Evolutionary conservation across 23 tunicate genomes (phyloP).

Genomic region (Trididemnum nubilum): DNA sequence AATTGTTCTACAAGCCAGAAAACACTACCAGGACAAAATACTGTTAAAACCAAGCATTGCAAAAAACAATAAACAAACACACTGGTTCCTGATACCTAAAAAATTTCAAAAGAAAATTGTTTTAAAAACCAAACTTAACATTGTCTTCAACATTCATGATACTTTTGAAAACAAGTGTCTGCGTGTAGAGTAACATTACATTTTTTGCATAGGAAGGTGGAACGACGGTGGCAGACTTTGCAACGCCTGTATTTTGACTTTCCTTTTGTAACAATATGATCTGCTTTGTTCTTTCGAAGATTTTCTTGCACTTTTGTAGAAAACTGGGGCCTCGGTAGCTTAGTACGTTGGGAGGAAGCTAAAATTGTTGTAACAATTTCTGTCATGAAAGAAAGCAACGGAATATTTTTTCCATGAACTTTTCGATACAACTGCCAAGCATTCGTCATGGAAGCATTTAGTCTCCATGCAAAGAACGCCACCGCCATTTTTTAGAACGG

Average conservation of each 20-base stretch:
- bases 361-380: conserved; percentile 9
- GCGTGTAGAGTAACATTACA: conserved; percentile 10
- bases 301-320: background rate
- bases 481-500: conserved; percentile 2
- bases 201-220: background rate
- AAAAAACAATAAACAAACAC: too few relatives aligned
- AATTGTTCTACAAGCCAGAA: too few relatives aligned
- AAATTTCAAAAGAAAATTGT: too few relatives aligned
- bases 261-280: background rate
- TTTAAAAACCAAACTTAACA: too few relatives aligned
- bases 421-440: conserved; percentile 4
- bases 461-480: conserved; percentile 10
- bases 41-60: too few relatives aligned
- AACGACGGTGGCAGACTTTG: background rate
- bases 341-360: background rate
- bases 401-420: background rate
- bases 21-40: too few relatives aligned
- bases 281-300: background rate
- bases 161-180: background rate
- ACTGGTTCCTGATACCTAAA: too few relatives aligned
- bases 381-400: background rate
- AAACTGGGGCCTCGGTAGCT: background rate
- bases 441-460: conserved; percentile 20
- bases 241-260: conserved; percentile 1
- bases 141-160: too few relatives aligned